These are phyloP conservation scores for Coturnix japonica DNA, from an alignment of 2,113 vertebrate genomes.

Conservation along the genomic window DNA sequence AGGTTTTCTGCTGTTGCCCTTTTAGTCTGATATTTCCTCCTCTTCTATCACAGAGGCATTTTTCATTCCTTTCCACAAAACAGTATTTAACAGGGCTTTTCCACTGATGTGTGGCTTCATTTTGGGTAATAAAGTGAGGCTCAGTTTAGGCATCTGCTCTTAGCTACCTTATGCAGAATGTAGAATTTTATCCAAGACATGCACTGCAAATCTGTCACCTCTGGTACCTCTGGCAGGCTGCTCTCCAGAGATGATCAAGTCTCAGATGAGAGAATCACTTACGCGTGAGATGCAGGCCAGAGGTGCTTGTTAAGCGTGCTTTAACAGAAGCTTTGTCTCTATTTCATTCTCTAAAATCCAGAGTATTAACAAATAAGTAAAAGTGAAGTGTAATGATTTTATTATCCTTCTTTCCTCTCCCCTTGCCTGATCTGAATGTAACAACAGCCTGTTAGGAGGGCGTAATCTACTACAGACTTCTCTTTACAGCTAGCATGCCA, in stretches of 20 bases:
- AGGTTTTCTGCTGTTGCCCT: neutral
- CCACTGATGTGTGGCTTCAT: neutral
- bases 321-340: neutral
- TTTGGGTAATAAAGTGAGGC: neutral
- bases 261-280: slow-evolving; percentile 31
- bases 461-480: slow-evolving; percentile 8
- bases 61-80: neutral
- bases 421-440: slow-evolving; percentile 6
- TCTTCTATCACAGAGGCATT: neutral
- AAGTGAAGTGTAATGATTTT: neutral
- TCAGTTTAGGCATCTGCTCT: neutral
- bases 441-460: neutral
- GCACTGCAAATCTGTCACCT: slow-evolving; percentile 21
- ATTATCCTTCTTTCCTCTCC: slow-evolving; percentile 4
- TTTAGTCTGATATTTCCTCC: neutral
- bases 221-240: slow-evolving; percentile 9
- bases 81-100: neutral
- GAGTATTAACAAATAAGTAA: neutral
- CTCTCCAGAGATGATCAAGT: neutral
- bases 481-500: neutral
- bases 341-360: neutral
- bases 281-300: neutral
- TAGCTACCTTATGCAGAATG: neutral
- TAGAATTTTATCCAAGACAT: slow-evolving; percentile 33
- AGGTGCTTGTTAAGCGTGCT: neutral